Conservation (phyloP, 2,113 vertebrate species). For the Lophius piscatorius region DNA sequence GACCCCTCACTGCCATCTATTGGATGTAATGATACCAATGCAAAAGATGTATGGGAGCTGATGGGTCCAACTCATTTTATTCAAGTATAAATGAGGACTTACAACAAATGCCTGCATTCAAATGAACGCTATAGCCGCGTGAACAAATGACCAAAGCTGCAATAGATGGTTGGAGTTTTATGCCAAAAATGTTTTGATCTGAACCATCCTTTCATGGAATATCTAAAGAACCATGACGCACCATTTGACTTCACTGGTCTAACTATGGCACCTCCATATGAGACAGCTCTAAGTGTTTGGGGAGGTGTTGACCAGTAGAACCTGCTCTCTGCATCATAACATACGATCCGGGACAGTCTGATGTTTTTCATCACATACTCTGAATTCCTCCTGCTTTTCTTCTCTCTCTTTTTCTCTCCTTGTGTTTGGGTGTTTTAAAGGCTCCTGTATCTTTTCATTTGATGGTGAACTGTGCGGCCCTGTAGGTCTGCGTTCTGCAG, state of each 20-base stretch:
- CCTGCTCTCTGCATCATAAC: conserved; percentile 19
- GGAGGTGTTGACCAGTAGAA: neutral
- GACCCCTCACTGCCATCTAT: no score
- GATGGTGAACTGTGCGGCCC: conserved; percentile 40
- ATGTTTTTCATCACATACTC: conserved; percentile 27
- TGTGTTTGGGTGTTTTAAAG: conserved; percentile 22
- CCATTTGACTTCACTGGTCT: neutral
- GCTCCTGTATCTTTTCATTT: conserved; percentile 34
- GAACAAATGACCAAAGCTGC: no score
- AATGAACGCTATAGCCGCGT: no score
- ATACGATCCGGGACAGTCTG: conserved; percentile 19
- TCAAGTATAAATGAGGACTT: no score
- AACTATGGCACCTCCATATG: neutral
- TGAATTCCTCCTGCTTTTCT: conserved; percentile 12
- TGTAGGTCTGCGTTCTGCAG: conserved; percentile 40
- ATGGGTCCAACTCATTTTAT: no score
- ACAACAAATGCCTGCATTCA: no score
- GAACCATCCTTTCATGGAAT: neutral
- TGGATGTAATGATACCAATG: no score
- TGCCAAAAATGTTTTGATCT: no score
- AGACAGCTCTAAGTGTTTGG: neutral
- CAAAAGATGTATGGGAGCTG: no score
- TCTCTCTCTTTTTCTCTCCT: neutral
- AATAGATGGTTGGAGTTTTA: no score
- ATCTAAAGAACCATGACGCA: neutral